Evolutionary conservation across 2,888 invertebrate genomes (phyloP).

Genomic region (Leptinotarsa juncta): DNA sequence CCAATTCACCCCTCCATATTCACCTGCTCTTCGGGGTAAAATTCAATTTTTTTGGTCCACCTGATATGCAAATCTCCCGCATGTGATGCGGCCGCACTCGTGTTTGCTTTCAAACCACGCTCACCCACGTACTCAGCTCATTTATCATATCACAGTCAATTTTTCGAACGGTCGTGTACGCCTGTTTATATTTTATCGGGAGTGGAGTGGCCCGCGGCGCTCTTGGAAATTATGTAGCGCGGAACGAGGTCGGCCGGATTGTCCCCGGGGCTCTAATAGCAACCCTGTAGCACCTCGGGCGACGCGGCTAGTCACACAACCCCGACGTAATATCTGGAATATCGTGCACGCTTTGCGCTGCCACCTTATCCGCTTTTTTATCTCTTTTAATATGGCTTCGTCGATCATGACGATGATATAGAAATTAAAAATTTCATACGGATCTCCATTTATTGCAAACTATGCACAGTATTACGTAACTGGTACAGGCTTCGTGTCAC

Average conservation of each 20-base stretch:
- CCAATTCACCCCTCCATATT: too few relatives aligned
- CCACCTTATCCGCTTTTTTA: constrained; percentile 8
- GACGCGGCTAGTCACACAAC: constrained; percentile 32
- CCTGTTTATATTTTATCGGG: constrained; percentile 58
- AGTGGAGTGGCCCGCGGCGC: constrained; percentile 52
- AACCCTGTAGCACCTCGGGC: constrained; percentile 53
- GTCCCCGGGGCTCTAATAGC: constrained; percentile 53
- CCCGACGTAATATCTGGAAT: constrained; percentile 14
- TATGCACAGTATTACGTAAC: background rate
- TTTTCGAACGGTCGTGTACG: constrained; percentile 24
- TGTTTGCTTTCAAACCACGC: background rate
- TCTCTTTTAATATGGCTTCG: background rate
- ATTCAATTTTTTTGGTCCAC: background rate
- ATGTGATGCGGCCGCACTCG: constrained; percentile 4
- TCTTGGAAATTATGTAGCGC: constrained; percentile 59
- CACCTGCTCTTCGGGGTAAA: background rate
- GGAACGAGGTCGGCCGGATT: constrained; percentile 59
- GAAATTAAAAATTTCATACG: background rate
- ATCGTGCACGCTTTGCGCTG: constrained; percentile 2
- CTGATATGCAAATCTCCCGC: constrained; percentile 6
- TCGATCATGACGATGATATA: background rate
- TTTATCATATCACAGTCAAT: constrained; percentile 23
- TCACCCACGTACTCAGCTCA: constrained; percentile 23
- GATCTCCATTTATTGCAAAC: background rate
- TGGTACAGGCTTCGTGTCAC: too few relatives aligned